These are phyloP conservation scores for Gorsachius magnificus DNA, from an alignment of 2,797 vertebrate genomes.

Conservation along the genomic window DNA sequence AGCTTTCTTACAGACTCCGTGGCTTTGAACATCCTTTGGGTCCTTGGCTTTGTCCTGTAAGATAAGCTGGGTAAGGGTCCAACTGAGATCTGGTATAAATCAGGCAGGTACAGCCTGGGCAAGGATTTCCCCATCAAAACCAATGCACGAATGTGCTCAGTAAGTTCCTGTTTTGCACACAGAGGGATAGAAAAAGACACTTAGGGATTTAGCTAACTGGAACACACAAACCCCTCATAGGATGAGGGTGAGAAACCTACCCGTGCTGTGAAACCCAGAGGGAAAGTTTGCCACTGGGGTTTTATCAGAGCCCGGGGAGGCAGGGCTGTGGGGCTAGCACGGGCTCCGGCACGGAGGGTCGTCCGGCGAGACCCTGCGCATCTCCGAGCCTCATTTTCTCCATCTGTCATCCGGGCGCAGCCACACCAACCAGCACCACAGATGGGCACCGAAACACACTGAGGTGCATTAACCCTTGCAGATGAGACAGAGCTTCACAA, in stretches of 20 bases:
- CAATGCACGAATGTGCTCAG: accelerated
- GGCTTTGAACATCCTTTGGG: background rate
- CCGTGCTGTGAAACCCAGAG: background rate
- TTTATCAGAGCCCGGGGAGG: background rate
- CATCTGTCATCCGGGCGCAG: background rate
- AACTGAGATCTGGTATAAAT: background rate
- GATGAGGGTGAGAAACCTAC: background rate
- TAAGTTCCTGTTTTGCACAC: background rate
- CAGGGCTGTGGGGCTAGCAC: background rate
- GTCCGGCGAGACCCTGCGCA: background rate
- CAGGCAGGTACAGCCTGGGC: background rate
- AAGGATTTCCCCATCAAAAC: background rate
- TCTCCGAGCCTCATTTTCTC: background rate
- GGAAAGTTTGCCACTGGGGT: background rate
- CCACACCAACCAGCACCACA: background rate
- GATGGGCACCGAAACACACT: background rate
- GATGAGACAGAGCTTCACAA: background rate
- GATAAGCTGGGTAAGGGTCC: background rate
- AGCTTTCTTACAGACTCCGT: background rate
- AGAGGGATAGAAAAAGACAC: background rate
- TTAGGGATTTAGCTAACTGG: background rate
- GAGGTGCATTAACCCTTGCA: background rate
- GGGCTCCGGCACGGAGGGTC: background rate
- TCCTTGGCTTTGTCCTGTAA: background rate
- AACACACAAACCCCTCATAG: background rate